Evolutionary conservation across 2,888 invertebrate species (phyloP).

Genomic region (Dryadula phaetusa): DNA sequence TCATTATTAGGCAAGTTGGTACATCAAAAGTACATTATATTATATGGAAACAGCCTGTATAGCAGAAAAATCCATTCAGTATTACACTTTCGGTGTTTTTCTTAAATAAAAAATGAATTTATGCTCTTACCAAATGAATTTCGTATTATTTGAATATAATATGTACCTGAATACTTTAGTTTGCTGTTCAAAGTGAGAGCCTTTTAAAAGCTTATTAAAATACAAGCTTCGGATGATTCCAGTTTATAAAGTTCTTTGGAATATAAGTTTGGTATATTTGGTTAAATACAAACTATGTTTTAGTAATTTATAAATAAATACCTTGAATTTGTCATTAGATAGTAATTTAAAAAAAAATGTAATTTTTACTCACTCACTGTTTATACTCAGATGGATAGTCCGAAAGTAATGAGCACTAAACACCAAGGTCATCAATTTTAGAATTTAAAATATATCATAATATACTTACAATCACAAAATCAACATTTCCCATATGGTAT

Average conservation of each 20-base stretch:
- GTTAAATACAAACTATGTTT: too few relatives aligned
- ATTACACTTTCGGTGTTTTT: slow-evolving; percentile 36
- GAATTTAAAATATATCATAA: too few relatives aligned
- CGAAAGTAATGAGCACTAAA: too few relatives aligned
- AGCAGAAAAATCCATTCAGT: slow-evolving; percentile 49
- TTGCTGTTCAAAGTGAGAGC: neutral
- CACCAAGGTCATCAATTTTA: too few relatives aligned
- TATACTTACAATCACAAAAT: too few relatives aligned
- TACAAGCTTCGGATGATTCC: neutral
- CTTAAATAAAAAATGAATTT: slow-evolving; percentile 41
- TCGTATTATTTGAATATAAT: slow-evolving; percentile 34
- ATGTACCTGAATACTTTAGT: slow-evolving; percentile 10
- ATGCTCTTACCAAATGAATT: slow-evolving; percentile 40
- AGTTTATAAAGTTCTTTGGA: neutral
- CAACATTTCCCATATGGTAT: too few relatives aligned
- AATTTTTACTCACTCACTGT: too few relatives aligned
- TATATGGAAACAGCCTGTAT: slow-evolving; percentile 62
- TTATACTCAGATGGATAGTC: too few relatives aligned
- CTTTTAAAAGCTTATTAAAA: slow-evolving; percentile 20
- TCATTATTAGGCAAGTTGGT: slow-evolving; percentile 55
- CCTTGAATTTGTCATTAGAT: too few relatives aligned
- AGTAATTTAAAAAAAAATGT: too few relatives aligned
- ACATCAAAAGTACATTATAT: slow-evolving; percentile 74
- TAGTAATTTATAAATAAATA: too few relatives aligned
- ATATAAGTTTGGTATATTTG: neutral